A percentile compares a stretch with the other conserved stretches of the same genome.
Evolutionary conservation across 2,113 vertebrate genomes (phyloP).

Genomic region (Oceanites oceanicus): DNA sequence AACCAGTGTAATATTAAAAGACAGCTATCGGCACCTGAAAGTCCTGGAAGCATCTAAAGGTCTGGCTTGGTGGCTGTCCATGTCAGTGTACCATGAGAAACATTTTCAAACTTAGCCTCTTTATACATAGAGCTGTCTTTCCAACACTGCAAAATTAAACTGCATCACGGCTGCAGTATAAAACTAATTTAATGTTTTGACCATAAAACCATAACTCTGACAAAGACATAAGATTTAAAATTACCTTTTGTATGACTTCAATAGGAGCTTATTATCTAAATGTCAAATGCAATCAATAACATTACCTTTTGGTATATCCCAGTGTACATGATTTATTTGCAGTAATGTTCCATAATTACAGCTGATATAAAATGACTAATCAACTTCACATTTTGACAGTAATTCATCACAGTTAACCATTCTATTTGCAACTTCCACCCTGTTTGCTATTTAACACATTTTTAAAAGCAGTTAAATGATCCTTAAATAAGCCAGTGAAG

Average conservation of each 20-base stretch:
- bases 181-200: slow-evolving; percentile 5
- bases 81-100: neutral
- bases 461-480: neutral
- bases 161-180: neutral
- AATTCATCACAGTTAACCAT: neutral
- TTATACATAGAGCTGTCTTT: neutral
- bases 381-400: neutral
- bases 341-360: slow-evolving; percentile 18
- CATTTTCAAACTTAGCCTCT: neutral
- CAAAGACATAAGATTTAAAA: slow-evolving; percentile 24
- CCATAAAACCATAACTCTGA: neutral
- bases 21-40: neutral
- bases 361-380: slow-evolving; percentile 33
- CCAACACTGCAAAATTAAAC: neutral
- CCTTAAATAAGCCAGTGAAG: neutral
- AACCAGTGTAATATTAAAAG: neutral
- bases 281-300: slow-evolving; percentile 43
- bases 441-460: neutral
- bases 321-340: slow-evolving; percentile 2
- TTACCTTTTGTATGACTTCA: slow-evolving; percentile 22
- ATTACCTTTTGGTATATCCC: neutral
- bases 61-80: neutral
- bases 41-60: neutral
- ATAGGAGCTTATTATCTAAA: slow-evolving; percentile 30
- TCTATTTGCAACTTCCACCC: neutral